Conservation (phyloP, 2,888 invertebrate species). For the Alviniconcha strummeri region DNA sequence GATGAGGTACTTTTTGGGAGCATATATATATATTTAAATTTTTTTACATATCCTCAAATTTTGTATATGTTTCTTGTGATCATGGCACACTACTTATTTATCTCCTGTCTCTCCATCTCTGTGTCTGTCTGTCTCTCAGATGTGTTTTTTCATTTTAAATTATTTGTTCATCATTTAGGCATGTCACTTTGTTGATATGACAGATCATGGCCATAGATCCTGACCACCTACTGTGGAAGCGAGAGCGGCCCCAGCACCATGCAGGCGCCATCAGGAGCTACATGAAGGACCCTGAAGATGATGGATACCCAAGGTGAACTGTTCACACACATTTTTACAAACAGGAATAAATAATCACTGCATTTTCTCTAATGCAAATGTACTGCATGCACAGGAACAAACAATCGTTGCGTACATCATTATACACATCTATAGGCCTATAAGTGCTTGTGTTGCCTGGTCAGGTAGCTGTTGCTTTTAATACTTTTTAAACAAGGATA, state of each 20-base stretch:
- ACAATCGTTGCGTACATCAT: too few relatives aligned
- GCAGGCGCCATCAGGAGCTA: constrained; percentile 69
- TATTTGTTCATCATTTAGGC: too few relatives aligned
- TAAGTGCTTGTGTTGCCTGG: too few relatives aligned
- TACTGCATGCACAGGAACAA: too few relatives aligned
- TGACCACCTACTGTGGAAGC: constrained; percentile 64
- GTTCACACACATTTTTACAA: too few relatives aligned
- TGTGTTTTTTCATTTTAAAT: too few relatives aligned
- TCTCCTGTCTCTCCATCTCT: not conserved
- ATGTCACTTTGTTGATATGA: not conserved
- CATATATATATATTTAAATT: not conserved
- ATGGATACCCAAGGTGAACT: constrained; percentile 56
- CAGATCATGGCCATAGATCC: constrained; percentile 71
- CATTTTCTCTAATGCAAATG: too few relatives aligned
- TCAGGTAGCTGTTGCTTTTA: too few relatives aligned
- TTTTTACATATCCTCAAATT: not conserved
- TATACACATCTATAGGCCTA: too few relatives aligned
- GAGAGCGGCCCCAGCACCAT: constrained; percentile 68
- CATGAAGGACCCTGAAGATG: constrained; percentile 61
- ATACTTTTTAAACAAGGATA: too few relatives aligned
- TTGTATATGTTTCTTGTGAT: not conserved
- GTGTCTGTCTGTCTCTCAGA: too few relatives aligned
- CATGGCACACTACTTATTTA: not conserved
- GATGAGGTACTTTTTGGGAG: constrained; percentile 70
- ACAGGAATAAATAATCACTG: too few relatives aligned